These are phyloP conservation scores for Anolis carolinensis DNA, from an alignment of 2,113 vertebrate species.

Conservation along the genomic window DNA sequence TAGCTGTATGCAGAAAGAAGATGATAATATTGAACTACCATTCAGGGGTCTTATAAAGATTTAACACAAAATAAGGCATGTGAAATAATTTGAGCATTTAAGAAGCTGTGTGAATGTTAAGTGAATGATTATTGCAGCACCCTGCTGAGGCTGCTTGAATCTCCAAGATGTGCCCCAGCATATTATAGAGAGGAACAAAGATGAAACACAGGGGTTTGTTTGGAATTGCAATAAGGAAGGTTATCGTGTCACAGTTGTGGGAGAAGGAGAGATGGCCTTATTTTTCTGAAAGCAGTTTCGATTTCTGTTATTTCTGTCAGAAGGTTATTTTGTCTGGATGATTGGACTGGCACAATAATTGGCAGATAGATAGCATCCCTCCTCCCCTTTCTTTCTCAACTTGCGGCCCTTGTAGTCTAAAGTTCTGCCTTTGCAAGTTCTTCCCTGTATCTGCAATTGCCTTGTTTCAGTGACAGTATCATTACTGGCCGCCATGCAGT, in stretches of 20 bases:
- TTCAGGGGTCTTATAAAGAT: not conserved
- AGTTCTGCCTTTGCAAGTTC: not conserved
- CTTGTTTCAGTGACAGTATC: rapidly evolving
- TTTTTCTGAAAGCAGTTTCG: not conserved
- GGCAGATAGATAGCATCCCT: not conserved
- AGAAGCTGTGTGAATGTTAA: not conserved
- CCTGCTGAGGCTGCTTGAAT: not conserved
- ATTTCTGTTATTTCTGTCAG: not conserved
- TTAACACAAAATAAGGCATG: not conserved
- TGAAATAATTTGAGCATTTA: constrained; percentile 9
- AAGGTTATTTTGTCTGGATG: not conserved
- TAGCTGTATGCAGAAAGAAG: not conserved
- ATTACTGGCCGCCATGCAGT: rapidly evolving
- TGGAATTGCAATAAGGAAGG: not conserved
- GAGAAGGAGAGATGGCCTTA: not conserved
- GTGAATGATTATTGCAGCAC: not conserved
- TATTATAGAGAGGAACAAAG: not conserved
- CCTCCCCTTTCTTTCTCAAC: rapidly evolving
- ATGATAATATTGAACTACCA: not conserved
- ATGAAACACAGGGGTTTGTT: not conserved
- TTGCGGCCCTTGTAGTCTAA: not conserved
- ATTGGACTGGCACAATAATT: rapidly evolving
- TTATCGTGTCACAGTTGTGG: not conserved
- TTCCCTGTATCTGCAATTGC: not conserved
- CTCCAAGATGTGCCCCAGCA: not conserved